Percentiles rank a stretch among this genome's conserved stretches.
phyloP scores from a whole-genome alignment of 2,888 invertebrate genomes.

The Volucella bombylans region DNA sequence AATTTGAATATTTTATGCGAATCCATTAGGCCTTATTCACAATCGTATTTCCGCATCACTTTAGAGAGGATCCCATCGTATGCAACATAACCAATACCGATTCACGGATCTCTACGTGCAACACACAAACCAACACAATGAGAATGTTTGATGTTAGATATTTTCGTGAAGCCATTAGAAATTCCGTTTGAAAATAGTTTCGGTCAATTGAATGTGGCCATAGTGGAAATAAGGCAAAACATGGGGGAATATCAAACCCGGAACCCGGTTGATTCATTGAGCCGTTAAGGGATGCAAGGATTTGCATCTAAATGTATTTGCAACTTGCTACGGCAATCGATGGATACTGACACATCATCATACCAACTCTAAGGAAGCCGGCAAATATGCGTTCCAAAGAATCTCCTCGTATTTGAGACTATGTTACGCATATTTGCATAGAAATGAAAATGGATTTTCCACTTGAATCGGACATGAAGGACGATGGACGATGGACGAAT shows the following conservation, averaged over 20 bases:
- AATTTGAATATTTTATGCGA: slow-evolving; percentile 75
- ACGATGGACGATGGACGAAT: neutral
- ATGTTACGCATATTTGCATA: slow-evolving; percentile 67
- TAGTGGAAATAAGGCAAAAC: neutral
- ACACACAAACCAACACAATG: slow-evolving; percentile 7
- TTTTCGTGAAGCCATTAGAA: slow-evolving; percentile 66
- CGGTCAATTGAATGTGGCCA: slow-evolving; percentile 60
- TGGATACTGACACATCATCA: slow-evolving; percentile 14
- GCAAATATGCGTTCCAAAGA: slow-evolving; percentile 29
- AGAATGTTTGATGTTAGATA: slow-evolving; percentile 52
- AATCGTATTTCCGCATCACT: slow-evolving; percentile 47
- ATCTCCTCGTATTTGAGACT: slow-evolving; percentile 1
- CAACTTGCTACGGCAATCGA: slow-evolving; percentile 28
- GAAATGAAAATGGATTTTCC: slow-evolving; percentile 69
- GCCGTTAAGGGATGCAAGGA: slow-evolving; percentile 56
- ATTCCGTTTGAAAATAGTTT: slow-evolving; percentile 67
- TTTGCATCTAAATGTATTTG: slow-evolving; percentile 39
- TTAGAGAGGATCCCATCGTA: slow-evolving; percentile 29
- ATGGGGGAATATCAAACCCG: slow-evolving; percentile 29
- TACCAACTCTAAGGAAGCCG: neutral
- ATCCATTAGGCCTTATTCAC: slow-evolving; percentile 66
- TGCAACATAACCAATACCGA: too few relatives aligned
- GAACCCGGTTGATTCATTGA: slow-evolving; percentile 61
- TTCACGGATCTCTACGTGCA: neutral
- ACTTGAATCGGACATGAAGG: slow-evolving; percentile 48